Evolutionary conservation across 2,888 invertebrate genomes (phyloP), one percentile per base, ranked within the genome.

Genomic region (Lasioglossum morio): DNA sequence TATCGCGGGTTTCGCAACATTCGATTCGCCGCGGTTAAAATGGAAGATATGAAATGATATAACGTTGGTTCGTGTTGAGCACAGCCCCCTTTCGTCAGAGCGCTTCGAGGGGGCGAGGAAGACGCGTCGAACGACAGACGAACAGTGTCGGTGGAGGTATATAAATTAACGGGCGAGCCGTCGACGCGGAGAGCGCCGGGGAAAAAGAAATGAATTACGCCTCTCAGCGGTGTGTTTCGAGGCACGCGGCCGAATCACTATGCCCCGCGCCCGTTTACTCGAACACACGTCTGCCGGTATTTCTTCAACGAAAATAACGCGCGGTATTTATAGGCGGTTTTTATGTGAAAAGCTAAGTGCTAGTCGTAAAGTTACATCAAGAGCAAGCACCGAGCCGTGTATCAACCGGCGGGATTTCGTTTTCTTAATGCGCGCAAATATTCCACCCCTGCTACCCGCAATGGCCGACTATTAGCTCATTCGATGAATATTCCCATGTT

Each of bases 281-380:
- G 81, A 70, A 82, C 77, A 69, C 79, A 53, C 53, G 88, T 76
- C 87, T 72, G 77, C 81, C 88, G 87, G 89, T 88, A 90, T 88
- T 90, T 90, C 80, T 84, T 84, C 60, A 84, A 87, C 90, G 88
- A 92, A 92, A 92, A 92, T 92, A 92, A 90, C 91, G 87, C 86
- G 46, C 74, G 79, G 82, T 93, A 93, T 93, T 93, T 92, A 92
- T 92, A 92, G 92, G 82, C 78, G 84, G 87, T 92, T 93, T 93
- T 91, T 92, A 91, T 88, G 92, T 81, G 90, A 84, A 90, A 92
- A 86, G 82, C 90, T 87, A 90, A 92, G 91, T 92, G 92, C 87
- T 89, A 84, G 86, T 86, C 90, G 85, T 92, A 89, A 91, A 92
- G 89, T 93, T 92, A 90, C 91, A 93, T 91, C 91, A 91, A 91